These are phyloP conservation scores for Colistium nudipinnis DNA, from an alignment of 2,113 vertebrate genomes.

Conservation along the genomic window DNA sequence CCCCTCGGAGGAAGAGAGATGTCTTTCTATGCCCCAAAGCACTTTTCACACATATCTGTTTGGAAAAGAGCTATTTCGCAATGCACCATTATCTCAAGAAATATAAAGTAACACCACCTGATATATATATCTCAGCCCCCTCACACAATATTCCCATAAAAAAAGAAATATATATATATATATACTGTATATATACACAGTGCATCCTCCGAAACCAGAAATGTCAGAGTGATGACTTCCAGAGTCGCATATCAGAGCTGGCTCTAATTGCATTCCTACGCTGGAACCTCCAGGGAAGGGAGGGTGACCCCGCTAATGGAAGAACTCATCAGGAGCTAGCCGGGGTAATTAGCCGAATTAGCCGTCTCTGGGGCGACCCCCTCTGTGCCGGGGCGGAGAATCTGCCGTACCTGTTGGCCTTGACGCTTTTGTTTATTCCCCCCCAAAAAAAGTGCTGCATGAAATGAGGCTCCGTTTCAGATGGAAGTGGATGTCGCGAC, in stretches of 20 bases:
- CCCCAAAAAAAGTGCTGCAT: neutral
- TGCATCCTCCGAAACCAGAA: conserved; percentile 37
- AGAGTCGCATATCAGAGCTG: conserved; percentile 49
- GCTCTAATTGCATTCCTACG: conserved; percentile 67
- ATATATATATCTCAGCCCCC: conserved; percentile 11
- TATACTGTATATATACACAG: no score
- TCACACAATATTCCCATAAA: conserved; percentile 6
- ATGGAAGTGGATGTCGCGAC: conserved; percentile 29
- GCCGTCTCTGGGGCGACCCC: conserved; percentile 71
- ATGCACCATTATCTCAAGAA: conserved; percentile 43
- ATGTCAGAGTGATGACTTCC: conserved; percentile 15
- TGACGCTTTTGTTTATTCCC: conserved; percentile 57
- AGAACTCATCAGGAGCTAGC: conserved; percentile 74
- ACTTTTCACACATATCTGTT: conserved; percentile 37
- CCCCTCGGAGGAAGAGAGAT: conserved; percentile 27
- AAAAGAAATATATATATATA: no score
- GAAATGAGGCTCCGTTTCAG: conserved; percentile 46
- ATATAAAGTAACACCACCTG: conserved; percentile 23
- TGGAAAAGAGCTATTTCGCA: conserved; percentile 43
- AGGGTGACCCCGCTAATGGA: conserved; percentile 78
- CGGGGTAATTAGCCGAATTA: conserved; percentile 82
- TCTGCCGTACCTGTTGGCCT: conserved; percentile 54
- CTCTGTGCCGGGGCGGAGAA: conserved; percentile 61
- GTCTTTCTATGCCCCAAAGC: conserved; percentile 21
- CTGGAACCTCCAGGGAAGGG: conserved; percentile 57